These are phyloP conservation scores for Pocota personata DNA, from an alignment of 2,888 invertebrate genomes.

Conservation along the genomic window DNA sequence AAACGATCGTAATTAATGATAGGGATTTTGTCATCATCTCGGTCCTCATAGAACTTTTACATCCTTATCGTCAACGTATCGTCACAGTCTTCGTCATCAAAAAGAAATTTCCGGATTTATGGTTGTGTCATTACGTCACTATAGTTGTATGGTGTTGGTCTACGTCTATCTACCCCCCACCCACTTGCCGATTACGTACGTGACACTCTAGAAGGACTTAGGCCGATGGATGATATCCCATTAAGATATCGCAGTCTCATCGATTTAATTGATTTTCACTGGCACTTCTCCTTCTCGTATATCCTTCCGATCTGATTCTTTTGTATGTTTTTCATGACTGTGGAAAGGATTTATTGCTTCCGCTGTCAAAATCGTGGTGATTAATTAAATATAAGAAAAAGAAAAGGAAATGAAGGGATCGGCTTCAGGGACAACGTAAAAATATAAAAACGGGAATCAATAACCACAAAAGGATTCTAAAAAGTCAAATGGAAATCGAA, in stretches of 20 bases:
- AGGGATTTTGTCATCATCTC: slow-evolving; percentile 60
- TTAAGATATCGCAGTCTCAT: slow-evolving; percentile 72
- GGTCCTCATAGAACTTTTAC: slow-evolving; percentile 47
- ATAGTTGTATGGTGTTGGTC: slow-evolving; percentile 9
- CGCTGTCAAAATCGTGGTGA: slow-evolving; percentile 67
- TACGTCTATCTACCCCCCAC: not conserved
- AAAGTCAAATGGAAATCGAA: not conserved
- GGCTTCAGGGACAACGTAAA: not conserved
- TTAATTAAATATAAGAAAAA: slow-evolving; percentile 63
- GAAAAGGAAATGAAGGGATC: slow-evolving; percentile 9
- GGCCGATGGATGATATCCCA: slow-evolving; percentile 61
- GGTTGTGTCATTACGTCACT: slow-evolving; percentile 61
- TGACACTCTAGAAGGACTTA: slow-evolving; percentile 48
- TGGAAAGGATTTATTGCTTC: slow-evolving; percentile 69
- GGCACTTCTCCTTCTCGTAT: slow-evolving; percentile 5
- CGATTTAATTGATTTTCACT: slow-evolving; percentile 71
- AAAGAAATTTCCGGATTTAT: slow-evolving; percentile 58
- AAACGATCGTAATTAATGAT: slow-evolving; percentile 63
- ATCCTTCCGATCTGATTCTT: slow-evolving; percentile 24
- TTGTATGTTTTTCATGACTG: slow-evolving; percentile 37
- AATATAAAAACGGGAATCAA: slow-evolving; percentile 24
- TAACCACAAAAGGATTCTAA: slow-evolving; percentile 38
- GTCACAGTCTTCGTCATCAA: slow-evolving; percentile 43
- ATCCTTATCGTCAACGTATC: slow-evolving; percentile 23
- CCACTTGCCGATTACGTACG: slow-evolving; percentile 31